Conservation (phyloP, 2,797 vertebrate genomes). For the Muscicapa striata region DNA sequence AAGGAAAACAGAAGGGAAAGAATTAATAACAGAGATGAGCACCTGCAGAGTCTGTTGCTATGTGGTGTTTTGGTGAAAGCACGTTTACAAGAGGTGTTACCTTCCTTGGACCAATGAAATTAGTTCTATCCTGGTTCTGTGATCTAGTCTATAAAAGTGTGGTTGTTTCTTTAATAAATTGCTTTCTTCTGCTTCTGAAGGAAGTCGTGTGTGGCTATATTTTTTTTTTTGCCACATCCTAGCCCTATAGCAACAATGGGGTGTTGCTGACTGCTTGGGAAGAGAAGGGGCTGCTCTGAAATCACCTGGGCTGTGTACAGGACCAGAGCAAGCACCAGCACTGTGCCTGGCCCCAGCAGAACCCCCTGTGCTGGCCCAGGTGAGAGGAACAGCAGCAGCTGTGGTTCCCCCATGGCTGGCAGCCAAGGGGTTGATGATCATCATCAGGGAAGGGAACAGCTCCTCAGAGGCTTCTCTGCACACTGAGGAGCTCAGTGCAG, state of each 20-base stretch:
- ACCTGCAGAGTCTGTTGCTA: too few species aligned
- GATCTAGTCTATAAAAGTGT: too few species aligned
- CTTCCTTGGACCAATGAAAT: too few species aligned
- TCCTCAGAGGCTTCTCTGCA: background rate
- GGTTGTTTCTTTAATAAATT: too few species aligned
- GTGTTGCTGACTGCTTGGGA: background rate
- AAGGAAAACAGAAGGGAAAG: too few species aligned
- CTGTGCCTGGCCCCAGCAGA: background rate
- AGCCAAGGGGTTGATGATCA: background rate
- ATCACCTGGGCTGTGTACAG: background rate
- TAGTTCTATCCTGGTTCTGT: too few species aligned
- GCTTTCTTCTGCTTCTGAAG: too few species aligned
- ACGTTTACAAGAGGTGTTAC: too few species aligned
- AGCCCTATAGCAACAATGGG: background rate
- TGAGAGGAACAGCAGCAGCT: background rate
- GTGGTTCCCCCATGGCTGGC: background rate
- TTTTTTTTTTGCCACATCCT: too few species aligned
- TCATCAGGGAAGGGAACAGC: background rate
- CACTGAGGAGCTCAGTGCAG: constrained; percentile 38
- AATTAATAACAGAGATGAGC: too few species aligned
- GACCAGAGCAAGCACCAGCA: background rate
- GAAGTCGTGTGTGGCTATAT: too few species aligned
- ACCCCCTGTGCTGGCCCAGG: background rate
- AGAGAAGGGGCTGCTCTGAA: background rate
- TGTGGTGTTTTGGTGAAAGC: too few species aligned